Percentiles rank a stretch among this genome's conserved stretches.
Evolutionary conservation across 2,797 vertebrate species (phyloP).

Genomic region (Melanogrammus aeglefinus): DNA sequence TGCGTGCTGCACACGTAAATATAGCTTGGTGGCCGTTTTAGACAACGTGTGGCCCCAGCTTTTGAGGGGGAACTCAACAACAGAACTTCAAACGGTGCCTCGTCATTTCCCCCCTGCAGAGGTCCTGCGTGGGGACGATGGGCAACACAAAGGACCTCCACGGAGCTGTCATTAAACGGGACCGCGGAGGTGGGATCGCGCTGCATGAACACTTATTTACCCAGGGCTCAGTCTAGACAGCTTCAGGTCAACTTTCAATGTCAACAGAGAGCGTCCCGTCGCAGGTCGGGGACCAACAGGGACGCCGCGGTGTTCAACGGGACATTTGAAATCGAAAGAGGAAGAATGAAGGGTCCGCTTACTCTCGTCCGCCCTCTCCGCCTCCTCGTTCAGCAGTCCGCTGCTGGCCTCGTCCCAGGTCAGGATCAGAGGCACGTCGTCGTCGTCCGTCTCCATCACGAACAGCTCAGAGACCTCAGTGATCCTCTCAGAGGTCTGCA

Average conservation of each 20-base stretch:
- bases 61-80: neutral
- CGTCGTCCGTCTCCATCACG: constrained; percentile 83
- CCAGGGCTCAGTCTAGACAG: too few relatives aligned
- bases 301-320: neutral
- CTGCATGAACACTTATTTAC: too few relatives aligned
- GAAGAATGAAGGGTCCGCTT: constrained; percentile 57
- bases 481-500: neutral
- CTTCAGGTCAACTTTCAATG: too few relatives aligned
- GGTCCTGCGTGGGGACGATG: neutral
- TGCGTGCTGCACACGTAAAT: constrained; percentile 26
- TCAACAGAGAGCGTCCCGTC: too few relatives aligned
- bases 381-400: constrained; percentile 68
- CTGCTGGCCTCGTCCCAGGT: constrained; percentile 85
- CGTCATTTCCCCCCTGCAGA: neutral
- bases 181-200: too few relatives aligned
- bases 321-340: neutral
- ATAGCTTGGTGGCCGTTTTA: constrained; percentile 36
- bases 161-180: too few relatives aligned
- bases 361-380: constrained; percentile 82
- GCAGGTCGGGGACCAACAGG: too few relatives aligned
- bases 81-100: neutral
- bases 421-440: constrained; percentile 92
- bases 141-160: too few relatives aligned
- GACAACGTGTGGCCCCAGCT: constrained; percentile 19
- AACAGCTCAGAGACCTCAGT: too few relatives aligned